phyloP scores from a whole-genome alignment of 2,797 vertebrate genomes.

The Craterocephalus amniculus region DNA sequence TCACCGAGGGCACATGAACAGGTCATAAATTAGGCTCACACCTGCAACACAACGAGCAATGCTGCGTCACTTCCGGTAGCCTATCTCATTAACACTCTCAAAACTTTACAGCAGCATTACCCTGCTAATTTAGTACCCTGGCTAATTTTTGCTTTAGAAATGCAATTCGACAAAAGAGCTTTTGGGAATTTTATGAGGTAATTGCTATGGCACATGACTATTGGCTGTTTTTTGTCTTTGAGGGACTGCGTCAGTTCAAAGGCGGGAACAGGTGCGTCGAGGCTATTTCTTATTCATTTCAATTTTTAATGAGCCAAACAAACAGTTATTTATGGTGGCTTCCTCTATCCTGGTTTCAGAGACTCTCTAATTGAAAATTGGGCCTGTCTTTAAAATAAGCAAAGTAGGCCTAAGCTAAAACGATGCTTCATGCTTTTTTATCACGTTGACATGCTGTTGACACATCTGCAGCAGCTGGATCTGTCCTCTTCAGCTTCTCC shows the following conservation, averaged over 20 bases:
- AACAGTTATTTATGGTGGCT: not conserved
- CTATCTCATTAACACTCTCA: not conserved
- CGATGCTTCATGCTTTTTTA: not conserved
- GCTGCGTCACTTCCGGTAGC: not conserved
- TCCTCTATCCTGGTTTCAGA: not conserved
- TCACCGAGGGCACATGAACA: not conserved
- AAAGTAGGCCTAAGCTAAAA: too few relatives aligned
- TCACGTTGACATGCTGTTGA: not conserved
- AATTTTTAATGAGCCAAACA: too few relatives aligned
- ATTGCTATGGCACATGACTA: not conserved
- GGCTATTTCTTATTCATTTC: not conserved
- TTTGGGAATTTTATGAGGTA: not conserved
- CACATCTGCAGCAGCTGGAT: slow-evolving; percentile 26
- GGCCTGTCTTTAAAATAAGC: not conserved
- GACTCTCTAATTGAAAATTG: not conserved
- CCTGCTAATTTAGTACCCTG: not conserved
- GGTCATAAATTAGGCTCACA: not conserved
- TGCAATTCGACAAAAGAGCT: not conserved
- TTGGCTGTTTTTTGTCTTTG: not conserved
- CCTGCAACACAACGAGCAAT: rapidly evolving
- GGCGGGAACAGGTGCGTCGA: not conserved
- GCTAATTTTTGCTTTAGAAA: not conserved
- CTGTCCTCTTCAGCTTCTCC: slow-evolving; percentile 27
- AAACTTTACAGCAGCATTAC: not conserved
- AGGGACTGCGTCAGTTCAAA: not conserved